Conservation (phyloP, 2,888 invertebrate species). For the Volucella zonaria region DNA sequence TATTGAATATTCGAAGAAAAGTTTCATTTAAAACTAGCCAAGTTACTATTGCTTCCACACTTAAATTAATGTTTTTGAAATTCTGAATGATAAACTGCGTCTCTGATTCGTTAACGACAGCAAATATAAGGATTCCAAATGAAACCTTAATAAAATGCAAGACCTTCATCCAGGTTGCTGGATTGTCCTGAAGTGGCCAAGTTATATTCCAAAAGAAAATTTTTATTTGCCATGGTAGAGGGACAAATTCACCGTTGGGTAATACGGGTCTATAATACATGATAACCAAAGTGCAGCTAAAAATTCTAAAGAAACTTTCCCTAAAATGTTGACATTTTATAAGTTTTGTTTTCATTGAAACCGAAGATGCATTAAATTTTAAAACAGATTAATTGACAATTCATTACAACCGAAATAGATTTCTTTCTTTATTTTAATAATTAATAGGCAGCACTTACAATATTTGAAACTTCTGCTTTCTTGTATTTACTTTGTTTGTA, state of each 20-base stretch:
- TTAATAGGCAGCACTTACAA: background rate
- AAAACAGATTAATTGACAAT: background rate
- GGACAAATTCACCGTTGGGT: background rate
- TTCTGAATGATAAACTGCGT: constrained; percentile 75
- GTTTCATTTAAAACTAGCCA: constrained; percentile 76
- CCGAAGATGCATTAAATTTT: background rate
- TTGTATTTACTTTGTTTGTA: background rate
- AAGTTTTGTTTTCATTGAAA: background rate
- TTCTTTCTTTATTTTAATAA: background rate
- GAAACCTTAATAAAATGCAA: background rate
- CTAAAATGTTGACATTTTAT: constrained; percentile 3
- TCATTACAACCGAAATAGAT: background rate
- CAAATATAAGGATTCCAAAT: constrained; percentile 72
- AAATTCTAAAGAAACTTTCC: background rate
- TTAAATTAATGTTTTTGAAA: constrained; percentile 75
- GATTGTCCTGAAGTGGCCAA: constrained; percentile 53
- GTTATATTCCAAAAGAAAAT: constrained; percentile 16
- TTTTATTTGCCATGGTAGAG: constrained; percentile 55
- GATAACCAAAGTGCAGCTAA: background rate
- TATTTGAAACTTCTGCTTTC: background rate
- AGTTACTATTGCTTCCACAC: constrained; percentile 77
- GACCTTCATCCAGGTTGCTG: background rate
- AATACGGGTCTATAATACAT: constrained; percentile 44
- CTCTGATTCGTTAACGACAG: constrained; percentile 76
- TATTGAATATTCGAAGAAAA: constrained; percentile 76